Conservation (phyloP, 2,888 invertebrate genomes). For the Adelphocoris suturalis region DNA sequence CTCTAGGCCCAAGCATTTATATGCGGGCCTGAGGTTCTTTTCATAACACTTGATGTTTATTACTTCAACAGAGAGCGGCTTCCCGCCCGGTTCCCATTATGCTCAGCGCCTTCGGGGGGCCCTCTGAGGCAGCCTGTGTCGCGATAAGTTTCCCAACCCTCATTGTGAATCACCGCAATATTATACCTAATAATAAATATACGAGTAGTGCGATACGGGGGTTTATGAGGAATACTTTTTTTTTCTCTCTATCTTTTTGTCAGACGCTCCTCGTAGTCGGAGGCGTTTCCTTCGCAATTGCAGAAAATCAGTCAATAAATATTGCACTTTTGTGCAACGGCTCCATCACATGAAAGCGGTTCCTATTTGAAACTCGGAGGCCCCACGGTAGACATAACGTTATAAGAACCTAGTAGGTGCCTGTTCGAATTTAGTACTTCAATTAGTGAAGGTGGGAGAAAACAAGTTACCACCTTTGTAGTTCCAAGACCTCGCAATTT, state of each 20-base stretch:
- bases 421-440: too few relatives aligned
- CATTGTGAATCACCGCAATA: slow-evolving; percentile 6
- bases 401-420: too few relatives aligned
- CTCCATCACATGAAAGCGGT: too few relatives aligned
- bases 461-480: too few relatives aligned
- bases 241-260: neutral
- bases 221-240: neutral
- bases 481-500: too few relatives aligned
- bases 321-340: too few relatives aligned
- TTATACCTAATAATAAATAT: slow-evolving; percentile 32
- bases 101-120: neutral
- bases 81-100: slow-evolving; percentile 27
- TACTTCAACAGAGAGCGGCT: slow-evolving; percentile 42
- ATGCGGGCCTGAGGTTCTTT: slow-evolving; percentile 38
- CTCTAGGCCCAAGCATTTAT: slow-evolving; percentile 41
- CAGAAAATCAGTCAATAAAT: neutral
- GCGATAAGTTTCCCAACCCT: slow-evolving; percentile 5
- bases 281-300: neutral
- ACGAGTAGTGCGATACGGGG: slow-evolving; percentile 9
- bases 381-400: too few relatives aligned
- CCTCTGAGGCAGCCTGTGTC: neutral
- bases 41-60: slow-evolving; percentile 51
- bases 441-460: too few relatives aligned
- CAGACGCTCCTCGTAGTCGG: neutral
- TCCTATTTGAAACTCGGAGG: too few relatives aligned